These are phyloP conservation scores for Dynastes maya DNA, from an alignment of 2,888 invertebrate species.

Conservation along the genomic window DNA sequence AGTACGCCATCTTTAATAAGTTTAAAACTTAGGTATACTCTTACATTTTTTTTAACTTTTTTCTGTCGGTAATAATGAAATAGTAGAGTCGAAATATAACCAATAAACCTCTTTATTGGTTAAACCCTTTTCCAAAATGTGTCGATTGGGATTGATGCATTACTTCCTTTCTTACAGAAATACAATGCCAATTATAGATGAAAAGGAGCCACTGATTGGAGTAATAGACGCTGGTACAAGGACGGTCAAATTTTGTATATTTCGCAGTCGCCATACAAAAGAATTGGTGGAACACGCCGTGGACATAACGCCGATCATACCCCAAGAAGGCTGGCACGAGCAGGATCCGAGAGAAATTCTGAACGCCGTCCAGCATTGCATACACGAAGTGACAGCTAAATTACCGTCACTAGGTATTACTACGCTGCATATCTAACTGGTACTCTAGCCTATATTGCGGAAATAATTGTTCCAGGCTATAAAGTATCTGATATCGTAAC, in stretches of 20 bases:
- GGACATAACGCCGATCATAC: slow-evolving; percentile 85
- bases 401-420: slow-evolving; percentile 44
- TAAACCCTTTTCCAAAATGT: too few relatives aligned
- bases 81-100: too few relatives aligned
- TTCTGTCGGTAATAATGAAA: too few relatives aligned
- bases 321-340: slow-evolving; percentile 95
- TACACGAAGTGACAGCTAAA: slow-evolving; percentile 78
- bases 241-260: slow-evolving; percentile 79
- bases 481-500: slow-evolving; percentile 77
- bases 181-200: slow-evolving; percentile 43
- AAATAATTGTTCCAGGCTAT: slow-evolving; percentile 36
- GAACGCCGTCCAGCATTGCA: slow-evolving; percentile 84
- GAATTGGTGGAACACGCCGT: slow-evolving; percentile 87
- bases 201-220: slow-evolving; percentile 78
- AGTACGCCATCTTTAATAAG: too few relatives aligned
- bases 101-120: too few relatives aligned
- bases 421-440: too few relatives aligned
- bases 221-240: slow-evolving; percentile 98
- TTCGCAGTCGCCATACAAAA: slow-evolving; percentile 83
- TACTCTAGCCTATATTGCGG: neutral
- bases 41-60: too few relatives aligned
- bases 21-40: too few relatives aligned
- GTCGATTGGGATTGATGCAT: too few relatives aligned
- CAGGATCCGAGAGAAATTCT: slow-evolving; percentile 92
- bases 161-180: slow-evolving; percentile 18